Conservation (phyloP, 53 echinoderm and acorn worm species). For the Apostichopus leukothele region DNA sequence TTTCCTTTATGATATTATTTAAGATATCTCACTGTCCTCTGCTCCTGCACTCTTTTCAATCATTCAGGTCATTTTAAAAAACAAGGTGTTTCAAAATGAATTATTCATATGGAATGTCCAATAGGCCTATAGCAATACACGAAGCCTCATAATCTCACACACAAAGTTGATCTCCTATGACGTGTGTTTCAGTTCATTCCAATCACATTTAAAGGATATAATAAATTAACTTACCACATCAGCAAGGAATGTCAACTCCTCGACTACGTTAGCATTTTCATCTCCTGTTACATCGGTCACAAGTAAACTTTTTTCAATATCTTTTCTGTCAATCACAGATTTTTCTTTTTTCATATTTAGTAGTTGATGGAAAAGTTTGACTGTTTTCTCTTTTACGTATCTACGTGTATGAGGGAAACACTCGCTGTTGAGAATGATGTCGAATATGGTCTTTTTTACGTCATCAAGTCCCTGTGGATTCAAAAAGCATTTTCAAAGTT, state of each 20-base stretch:
- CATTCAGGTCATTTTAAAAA: not conserved
- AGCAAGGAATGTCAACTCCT: slow-evolving; percentile 41
- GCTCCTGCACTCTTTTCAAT: too few relatives aligned
- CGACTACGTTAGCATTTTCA: not conserved
- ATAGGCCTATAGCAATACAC: slow-evolving; percentile 13
- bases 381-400: slow-evolving; percentile 53
- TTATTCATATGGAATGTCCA: slow-evolving; percentile 13
- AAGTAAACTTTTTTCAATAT: slow-evolving; percentile 40
- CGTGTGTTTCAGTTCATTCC: too few relatives aligned
- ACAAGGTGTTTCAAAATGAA: slow-evolving; percentile 13
- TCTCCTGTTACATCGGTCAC: slow-evolving; percentile 45
- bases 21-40: too few relatives aligned
- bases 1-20: too few relatives aligned
- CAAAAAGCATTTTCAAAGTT: too few relatives aligned
- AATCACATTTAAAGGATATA: too few relatives aligned
- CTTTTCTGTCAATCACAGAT: slow-evolving; percentile 47
- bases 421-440: slow-evolving; percentile 53
- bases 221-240: slow-evolving; percentile 50
- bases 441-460: slow-evolving; percentile 62
- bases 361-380: slow-evolving; percentile 67
- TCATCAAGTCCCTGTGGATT: slow-evolving; percentile 73
- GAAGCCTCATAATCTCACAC: not conserved
- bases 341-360: slow-evolving; percentile 53
- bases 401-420: slow-evolving; percentile 49
- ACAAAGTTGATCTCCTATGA: too few relatives aligned